A percentile compares a stretch with the other conserved stretches of the same genome.
phyloP scores from a whole-genome alignment of 1,140 invertebrate species.

The Sesamia nonagrioides region DNA sequence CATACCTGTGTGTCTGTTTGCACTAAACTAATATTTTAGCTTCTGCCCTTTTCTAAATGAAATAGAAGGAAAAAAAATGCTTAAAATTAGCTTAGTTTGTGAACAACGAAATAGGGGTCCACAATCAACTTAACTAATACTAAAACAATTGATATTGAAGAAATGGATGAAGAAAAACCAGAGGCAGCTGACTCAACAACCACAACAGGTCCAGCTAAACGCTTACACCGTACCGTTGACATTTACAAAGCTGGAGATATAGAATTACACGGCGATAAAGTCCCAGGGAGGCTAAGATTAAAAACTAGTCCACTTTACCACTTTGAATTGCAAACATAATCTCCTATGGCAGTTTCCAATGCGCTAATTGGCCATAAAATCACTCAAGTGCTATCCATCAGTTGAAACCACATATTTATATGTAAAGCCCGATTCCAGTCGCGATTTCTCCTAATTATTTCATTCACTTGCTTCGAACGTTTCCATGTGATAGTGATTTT shows the following conservation, averaged over 20 bases:
- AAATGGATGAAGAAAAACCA: background rate
- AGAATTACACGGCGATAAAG: slow-evolving; percentile 33
- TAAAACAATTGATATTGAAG: background rate
- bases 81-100: too few species aligned
- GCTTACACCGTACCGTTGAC: slow-evolving; percentile 41
- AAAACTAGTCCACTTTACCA: slow-evolving; percentile 50
- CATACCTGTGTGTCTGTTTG: too few species aligned
- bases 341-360: slow-evolving; percentile 24
- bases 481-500: background rate
- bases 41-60: too few species aligned
- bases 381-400: slow-evolving; percentile 24
- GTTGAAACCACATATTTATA: slow-evolving; percentile 12
- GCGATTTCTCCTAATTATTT: slow-evolving; percentile 27
- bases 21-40: too few species aligned
- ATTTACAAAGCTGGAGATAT: slow-evolving; percentile 46
- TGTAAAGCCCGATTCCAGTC: slow-evolving; percentile 9
- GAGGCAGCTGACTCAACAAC: slow-evolving; percentile 16
- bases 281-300: slow-evolving; percentile 32
- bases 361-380: slow-evolving; percentile 49
- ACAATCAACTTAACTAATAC: background rate
- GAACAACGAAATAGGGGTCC: too few species aligned
- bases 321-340: slow-evolving; percentile 42
- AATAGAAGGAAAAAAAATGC: too few species aligned
- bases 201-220: slow-evolving; percentile 17
- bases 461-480: slow-evolving; percentile 1